phyloP scores from a whole-genome alignment of 2,888 invertebrate species.

The Troilus luridus region DNA sequence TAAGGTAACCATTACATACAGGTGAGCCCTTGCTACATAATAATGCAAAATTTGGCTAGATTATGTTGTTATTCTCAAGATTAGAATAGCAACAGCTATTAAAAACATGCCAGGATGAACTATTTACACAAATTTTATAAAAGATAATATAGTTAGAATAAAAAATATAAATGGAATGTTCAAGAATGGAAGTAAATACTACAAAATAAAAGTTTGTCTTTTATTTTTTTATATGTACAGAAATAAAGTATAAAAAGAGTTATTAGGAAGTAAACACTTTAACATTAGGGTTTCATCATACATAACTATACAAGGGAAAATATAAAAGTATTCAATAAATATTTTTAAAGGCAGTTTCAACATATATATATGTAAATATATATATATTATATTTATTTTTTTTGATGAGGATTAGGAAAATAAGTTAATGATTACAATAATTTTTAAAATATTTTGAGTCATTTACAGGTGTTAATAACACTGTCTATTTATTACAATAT shows the following conservation, averaged over 20 bases:
- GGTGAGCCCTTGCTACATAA: too few relatives aligned
- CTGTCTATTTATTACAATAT: constrained; percentile 52
- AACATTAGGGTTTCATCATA: constrained; percentile 56
- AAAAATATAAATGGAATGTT: neutral
- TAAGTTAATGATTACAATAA: constrained; percentile 56
- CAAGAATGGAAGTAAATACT: neutral
- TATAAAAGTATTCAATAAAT: constrained; percentile 62
- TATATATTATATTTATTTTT: constrained; percentile 45
- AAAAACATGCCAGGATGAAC: too few relatives aligned
- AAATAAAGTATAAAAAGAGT: constrained; percentile 66
- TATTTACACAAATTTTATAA: too few relatives aligned
- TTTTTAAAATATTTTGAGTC: constrained; percentile 55
- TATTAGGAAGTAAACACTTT: constrained; percentile 62
- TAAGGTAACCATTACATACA: too few relatives aligned
- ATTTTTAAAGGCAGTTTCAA: constrained; percentile 57
- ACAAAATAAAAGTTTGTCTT: constrained; percentile 59
- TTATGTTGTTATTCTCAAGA: too few relatives aligned
- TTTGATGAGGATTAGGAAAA: constrained; percentile 56
- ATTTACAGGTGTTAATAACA: constrained; percentile 58
- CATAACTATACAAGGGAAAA: constrained; percentile 63
- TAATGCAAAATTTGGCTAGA: too few relatives aligned
- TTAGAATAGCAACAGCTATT: too few relatives aligned
- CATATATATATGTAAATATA: constrained; percentile 41
- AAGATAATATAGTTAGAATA: neutral
- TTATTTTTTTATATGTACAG: constrained; percentile 65